Evolutionary conservation across 1,140 invertebrate species (phyloP), one percentile per base, ranked within the genome.

Genomic region (Acromyrmex heyeri): DNA sequence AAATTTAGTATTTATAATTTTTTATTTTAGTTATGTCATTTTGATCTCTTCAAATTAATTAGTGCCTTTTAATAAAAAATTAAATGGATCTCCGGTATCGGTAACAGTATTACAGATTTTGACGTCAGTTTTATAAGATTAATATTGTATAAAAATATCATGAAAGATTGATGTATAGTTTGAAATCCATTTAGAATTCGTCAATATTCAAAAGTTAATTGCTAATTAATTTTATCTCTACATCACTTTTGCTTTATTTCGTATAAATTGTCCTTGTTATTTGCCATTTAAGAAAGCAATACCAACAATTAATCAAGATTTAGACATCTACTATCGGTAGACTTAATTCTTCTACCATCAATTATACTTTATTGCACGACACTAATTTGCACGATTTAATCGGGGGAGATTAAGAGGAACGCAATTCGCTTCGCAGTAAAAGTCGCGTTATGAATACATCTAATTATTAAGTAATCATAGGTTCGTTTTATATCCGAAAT

Each of bases 401-500:
- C 14, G 61, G 1, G 34, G 24, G 12, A 38, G 44, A 30, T 30
- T 21, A 44, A 8, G 30, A 24, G 8, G 21, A 14, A n/a, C 24
- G 2, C 69, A 21, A 50, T 75, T 62, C n/a, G 55, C 24, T 61
- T 82, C 5, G 67, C 65, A 61, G 24, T 72, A 59, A 81, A 81
- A 72, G 16, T 27, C 55, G 3, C n/a, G 27, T 59, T 72, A 73
- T 73, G 38, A 75, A 83, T 62, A 44, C 69, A 62, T 61, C 50
- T 81, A 57, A 81, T 81, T 70, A 81, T 57, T 14, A 27, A 69
- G 14, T 21, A 69, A 70, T 55, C 18, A 24, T 57, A 38, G 65
- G 34, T 81, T 44, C 30, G 78, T 59, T 70, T 81, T 81, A 81
- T 81, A 81, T 70, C 18, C 18, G 38, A 75, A 83, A 50, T 83